phyloP scores from a whole-genome alignment of 1,140 invertebrate genomes.

The Procambarus clarkii region DNA sequence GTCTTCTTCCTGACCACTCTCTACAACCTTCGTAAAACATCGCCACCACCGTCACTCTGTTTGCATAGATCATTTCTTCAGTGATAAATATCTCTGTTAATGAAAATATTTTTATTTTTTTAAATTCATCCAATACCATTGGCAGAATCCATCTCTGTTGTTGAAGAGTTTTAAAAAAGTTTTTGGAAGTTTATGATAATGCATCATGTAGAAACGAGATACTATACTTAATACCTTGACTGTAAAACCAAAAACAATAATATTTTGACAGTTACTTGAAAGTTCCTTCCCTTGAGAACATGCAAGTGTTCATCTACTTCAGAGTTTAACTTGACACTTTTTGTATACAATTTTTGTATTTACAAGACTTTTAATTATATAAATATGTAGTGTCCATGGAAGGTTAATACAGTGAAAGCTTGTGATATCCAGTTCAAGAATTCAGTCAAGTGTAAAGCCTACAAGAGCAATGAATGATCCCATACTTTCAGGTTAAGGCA shows the following conservation, averaged over 20 bases:
- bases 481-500: too few species aligned
- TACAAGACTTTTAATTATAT: too few species aligned
- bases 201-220: background rate
- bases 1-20: slow-evolving; percentile 48
- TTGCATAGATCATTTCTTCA: background rate
- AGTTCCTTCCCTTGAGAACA: too few species aligned
- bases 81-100: background rate
- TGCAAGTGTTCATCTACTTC: too few species aligned
- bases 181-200: background rate
- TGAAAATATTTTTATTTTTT: background rate
- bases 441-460: too few species aligned
- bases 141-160: background rate
- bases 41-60: background rate
- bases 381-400: too few species aligned
- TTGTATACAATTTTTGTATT: too few species aligned
- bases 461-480: too few species aligned
- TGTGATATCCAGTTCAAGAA: too few species aligned
- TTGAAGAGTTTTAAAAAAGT: background rate
- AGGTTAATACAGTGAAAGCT: too few species aligned
- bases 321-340: too few species aligned
- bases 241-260: background rate
- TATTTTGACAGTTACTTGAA: background rate
- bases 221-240: background rate
- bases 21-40: slow-evolving; percentile 8
- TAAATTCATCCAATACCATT: background rate